These are phyloP conservation scores for Drosophila ohnishii DNA, from an alignment of 1,140 invertebrate species.

Conservation along the genomic window DNA sequence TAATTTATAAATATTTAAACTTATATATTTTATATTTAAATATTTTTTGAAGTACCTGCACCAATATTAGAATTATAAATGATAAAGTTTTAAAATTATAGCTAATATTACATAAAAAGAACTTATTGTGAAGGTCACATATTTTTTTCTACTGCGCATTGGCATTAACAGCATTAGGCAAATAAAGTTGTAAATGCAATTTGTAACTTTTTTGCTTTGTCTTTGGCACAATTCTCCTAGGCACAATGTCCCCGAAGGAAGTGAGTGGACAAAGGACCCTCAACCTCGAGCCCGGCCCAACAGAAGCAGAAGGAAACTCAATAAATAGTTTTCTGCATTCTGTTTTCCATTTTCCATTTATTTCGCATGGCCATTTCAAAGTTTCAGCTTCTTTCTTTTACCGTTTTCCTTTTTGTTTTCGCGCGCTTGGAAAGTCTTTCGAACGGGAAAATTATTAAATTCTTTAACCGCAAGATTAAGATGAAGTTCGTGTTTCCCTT, in stretches of 20 bases:
- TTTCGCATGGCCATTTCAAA: conserved; percentile 50
- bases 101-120: not conserved
- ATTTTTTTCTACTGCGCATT: conserved; percentile 2
- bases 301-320: conserved; percentile 64
- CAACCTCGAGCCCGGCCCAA: conserved; percentile 19
- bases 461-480: conserved; percentile 14
- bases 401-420: conserved; percentile 8
- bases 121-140: not conserved
- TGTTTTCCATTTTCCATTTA: conserved; percentile 61
- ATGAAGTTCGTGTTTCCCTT: conserved; percentile 19
- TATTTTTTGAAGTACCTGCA: no score
- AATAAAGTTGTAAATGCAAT: conserved; percentile 79
- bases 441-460: conserved; percentile 33
- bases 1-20: not conserved
- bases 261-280: conserved; percentile 43
- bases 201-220: conserved; percentile 71
- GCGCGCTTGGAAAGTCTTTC: conserved; percentile 3
- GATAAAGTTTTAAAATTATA: not conserved
- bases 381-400: conserved; percentile 38
- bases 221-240: conserved; percentile 53
- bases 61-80: no score
- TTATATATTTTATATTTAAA: no score
- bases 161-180: conserved; percentile 68
- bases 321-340: conserved; percentile 70
- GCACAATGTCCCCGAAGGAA: conserved; percentile 56